A percentile compares a stretch with the other conserved stretches of the same genome.
Evolutionary conservation across 2,888 invertebrate genomes (phyloP).

Genomic region (Bombylius discolor): DNA sequence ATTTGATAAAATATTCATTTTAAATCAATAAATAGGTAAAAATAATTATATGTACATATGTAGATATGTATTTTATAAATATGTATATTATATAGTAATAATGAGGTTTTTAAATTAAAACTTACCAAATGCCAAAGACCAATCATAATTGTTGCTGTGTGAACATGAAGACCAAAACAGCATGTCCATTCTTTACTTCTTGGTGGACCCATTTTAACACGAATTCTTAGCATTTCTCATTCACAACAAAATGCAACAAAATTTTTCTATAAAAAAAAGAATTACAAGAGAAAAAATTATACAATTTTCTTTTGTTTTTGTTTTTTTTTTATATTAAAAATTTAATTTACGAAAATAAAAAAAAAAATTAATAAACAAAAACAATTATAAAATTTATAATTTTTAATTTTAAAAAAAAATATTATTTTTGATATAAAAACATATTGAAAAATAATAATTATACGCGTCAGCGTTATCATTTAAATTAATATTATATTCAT

Average conservation of each 20-base stretch:
- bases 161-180: conserved; percentile 70
- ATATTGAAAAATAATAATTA: no score
- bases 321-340: no score
- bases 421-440: no score
- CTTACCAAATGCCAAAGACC: conserved; percentile 78
- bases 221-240: conserved; percentile 34
- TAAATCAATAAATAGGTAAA: no score
- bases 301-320: no score
- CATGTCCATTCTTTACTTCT: conserved; percentile 64
- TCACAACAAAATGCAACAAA: conserved; percentile 5
- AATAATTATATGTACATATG: not conserved
- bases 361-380: no score
- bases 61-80: not conserved
- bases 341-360: no score
- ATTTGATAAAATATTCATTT: no score
- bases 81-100: not conserved
- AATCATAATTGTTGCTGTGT: conserved; percentile 66
- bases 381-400: no score
- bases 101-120: conserved; percentile 10
- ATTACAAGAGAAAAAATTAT: not conserved
- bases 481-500: no score
- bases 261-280: not conserved
- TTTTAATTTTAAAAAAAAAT: no score
- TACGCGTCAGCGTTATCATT: no score
- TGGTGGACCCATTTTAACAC: conserved; percentile 43